Conservation (phyloP, 1,140 invertebrate species). For the Euglossa dilemma region DNA sequence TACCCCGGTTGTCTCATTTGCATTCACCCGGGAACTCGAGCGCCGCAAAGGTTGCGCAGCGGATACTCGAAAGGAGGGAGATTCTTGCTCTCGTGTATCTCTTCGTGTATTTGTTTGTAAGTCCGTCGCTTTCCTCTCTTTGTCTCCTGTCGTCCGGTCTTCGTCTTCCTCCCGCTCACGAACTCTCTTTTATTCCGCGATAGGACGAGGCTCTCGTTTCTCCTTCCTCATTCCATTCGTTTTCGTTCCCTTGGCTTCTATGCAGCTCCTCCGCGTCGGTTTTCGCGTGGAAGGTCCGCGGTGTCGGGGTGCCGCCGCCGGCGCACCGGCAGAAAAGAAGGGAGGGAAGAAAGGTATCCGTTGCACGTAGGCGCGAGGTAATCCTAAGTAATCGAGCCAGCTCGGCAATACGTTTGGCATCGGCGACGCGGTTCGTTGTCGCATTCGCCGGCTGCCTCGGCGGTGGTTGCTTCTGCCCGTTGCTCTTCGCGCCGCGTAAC, state of each 20-base stretch:
- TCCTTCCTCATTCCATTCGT: constrained; percentile 75
- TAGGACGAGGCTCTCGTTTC: constrained; percentile 44
- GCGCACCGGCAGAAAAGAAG: background rate
- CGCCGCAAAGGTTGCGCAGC: constrained; percentile 56
- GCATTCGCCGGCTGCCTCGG: background rate
- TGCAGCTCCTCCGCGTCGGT: constrained; percentile 11
- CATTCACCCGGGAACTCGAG: constrained; percentile 73
- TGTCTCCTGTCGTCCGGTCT: constrained; percentile 35
- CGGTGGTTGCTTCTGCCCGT: constrained; percentile 31
- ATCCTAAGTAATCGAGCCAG: constrained; percentile 61
- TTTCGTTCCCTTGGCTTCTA: constrained; percentile 56
- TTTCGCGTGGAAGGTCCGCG: background rate
- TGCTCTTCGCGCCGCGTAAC: constrained; percentile 48
- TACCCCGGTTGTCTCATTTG: constrained; percentile 77
- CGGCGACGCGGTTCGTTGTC: constrained; percentile 10
- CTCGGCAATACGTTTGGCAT: constrained; percentile 49
- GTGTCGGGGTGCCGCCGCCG: background rate
- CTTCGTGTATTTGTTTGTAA: constrained; percentile 58
- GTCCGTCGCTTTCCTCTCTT: constrained; percentile 43
- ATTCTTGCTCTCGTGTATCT: constrained; percentile 52
- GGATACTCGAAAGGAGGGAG: constrained; percentile 40
- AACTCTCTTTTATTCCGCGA: constrained; percentile 61
- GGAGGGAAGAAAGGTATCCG: constrained; percentile 40
- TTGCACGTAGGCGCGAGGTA: constrained; percentile 43
- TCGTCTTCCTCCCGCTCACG: constrained; percentile 56